Evolutionary conservation across 2,113 vertebrate genomes (phyloP).

Genomic region (Maccullochella peelii): DNA sequence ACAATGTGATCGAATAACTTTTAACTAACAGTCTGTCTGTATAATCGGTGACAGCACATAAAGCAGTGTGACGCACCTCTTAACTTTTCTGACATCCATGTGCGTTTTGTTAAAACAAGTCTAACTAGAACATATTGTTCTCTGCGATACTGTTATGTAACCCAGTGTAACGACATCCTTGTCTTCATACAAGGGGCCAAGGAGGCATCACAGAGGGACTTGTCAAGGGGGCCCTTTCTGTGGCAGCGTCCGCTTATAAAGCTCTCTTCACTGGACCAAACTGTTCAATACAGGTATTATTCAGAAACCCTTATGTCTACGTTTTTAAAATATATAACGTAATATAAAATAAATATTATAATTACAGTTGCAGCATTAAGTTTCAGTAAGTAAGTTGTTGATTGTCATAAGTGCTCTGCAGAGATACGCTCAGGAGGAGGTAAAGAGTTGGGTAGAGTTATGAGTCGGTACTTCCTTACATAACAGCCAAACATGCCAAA

Average conservation of each 20-base stretch:
- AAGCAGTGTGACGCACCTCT: not conserved
- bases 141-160: not conserved
- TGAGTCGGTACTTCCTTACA: not conserved
- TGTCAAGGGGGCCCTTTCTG: conserved; percentile 96
- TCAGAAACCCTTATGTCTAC: not conserved
- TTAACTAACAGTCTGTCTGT: not conserved
- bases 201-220: conserved; percentile 93
- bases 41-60: too few species aligned
- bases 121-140: not conserved
- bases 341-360: too few species aligned
- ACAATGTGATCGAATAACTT: not conserved
- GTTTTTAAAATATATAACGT: too few species aligned
- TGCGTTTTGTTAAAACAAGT: not conserved
- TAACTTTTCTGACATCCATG: not conserved
- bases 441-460: too few species aligned
- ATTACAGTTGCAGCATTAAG: not conserved
- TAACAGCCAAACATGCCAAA: too few species aligned
- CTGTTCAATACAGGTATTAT: conserved; percentile 86
- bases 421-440: not conserved
- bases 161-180: conserved; percentile 18
- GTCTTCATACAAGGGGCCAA: conserved; percentile 61
- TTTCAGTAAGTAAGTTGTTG: not conserved
- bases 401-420: not conserved
- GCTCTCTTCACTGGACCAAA: conserved; percentile 95
- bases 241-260: conserved; percentile 98